Percentiles rank a stretch among this genome's conserved stretches.
Conservation (phyloP, 2,113 vertebrate genomes). For the Baryphthengus martii region DNA sequence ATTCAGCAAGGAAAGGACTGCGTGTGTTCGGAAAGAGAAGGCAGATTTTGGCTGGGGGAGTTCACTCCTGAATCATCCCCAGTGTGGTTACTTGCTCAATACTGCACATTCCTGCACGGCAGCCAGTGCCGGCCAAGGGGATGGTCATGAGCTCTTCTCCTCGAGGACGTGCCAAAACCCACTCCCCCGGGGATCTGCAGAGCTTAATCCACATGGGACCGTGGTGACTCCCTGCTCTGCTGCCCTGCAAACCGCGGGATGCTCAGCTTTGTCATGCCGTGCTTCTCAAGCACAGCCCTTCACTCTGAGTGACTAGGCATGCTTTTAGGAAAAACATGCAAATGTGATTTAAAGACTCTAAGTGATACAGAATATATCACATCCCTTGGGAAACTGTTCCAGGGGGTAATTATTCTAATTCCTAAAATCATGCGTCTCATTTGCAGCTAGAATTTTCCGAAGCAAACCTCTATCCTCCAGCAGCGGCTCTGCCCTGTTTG, state of each 20-base stretch:
- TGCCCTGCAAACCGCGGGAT: background rate
- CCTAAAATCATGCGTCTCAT: slow-evolving; percentile 51
- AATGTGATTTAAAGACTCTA: slow-evolving; percentile 61
- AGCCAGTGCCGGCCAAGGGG: accelerated
- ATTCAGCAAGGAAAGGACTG: slow-evolving; percentile 27
- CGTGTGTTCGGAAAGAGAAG: background rate
- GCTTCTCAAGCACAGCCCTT: background rate
- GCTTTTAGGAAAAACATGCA: slow-evolving; percentile 41
- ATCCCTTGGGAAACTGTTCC: slow-evolving; percentile 51
- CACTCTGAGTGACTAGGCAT: background rate
- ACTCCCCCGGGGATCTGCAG: background rate
- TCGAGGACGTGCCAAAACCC: background rate
- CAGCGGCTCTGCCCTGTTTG: background rate
- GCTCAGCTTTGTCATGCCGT: background rate
- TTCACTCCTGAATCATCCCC: slow-evolving; percentile 5
- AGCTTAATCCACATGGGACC: background rate
- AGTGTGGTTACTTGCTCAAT: background rate
- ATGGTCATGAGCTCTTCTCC: background rate
- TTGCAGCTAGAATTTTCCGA: slow-evolving; percentile 60
- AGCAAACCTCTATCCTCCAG: background rate
- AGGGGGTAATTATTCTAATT: slow-evolving; percentile 64
- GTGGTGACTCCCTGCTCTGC: accelerated
- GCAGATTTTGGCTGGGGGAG: background rate
- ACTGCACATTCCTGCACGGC: background rate
- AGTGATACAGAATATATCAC: slow-evolving; percentile 55